These are phyloP conservation scores for Embiotoca jacksoni DNA, from an alignment of 2,113 vertebrate species.

Conservation along the genomic window DNA sequence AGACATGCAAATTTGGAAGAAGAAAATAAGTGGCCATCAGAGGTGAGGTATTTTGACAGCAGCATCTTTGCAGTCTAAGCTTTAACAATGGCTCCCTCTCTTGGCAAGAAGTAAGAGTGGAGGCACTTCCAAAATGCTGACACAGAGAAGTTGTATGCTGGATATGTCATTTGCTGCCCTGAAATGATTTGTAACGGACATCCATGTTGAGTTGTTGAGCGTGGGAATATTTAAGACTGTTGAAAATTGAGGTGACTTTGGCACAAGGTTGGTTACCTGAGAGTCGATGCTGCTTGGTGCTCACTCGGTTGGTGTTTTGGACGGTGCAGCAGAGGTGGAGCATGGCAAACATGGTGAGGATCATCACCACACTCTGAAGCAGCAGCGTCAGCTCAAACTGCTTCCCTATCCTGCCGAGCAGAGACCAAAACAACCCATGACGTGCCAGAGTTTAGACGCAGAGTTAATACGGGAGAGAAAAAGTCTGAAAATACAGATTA, in stretches of 20 bases:
- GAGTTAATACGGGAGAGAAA: no score
- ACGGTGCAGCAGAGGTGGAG: conserved; percentile 86
- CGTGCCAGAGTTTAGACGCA: no score
- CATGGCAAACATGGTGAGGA: conserved; percentile 86
- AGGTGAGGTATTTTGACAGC: background rate
- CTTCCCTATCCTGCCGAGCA: conserved; percentile 84
- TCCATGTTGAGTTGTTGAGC: background rate
- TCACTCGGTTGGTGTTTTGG: conserved; percentile 81
- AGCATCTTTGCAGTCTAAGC: conserved; percentile 8
- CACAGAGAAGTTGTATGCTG: background rate
- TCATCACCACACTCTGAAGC: conserved; percentile 88
- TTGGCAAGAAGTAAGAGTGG: conserved; percentile 57
- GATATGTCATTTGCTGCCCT: background rate
- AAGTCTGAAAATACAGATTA: no score
- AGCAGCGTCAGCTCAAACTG: conserved; percentile 88
- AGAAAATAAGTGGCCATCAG: background rate
- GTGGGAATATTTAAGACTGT: background rate
- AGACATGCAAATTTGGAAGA: background rate
- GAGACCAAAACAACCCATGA: background rate
- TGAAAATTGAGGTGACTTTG: background rate
- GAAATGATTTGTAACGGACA: background rate
- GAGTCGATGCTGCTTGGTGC: conserved; percentile 84
- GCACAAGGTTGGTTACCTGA: conserved; percentile 74
- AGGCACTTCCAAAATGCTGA: conserved; percentile 22
- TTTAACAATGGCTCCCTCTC: conserved; percentile 79